A percentile compares a stretch with the other conserved stretches of the same genome.
Evolutionary conservation across 2,888 invertebrate species (phyloP).

Genomic region (Phaonia tiefii): DNA sequence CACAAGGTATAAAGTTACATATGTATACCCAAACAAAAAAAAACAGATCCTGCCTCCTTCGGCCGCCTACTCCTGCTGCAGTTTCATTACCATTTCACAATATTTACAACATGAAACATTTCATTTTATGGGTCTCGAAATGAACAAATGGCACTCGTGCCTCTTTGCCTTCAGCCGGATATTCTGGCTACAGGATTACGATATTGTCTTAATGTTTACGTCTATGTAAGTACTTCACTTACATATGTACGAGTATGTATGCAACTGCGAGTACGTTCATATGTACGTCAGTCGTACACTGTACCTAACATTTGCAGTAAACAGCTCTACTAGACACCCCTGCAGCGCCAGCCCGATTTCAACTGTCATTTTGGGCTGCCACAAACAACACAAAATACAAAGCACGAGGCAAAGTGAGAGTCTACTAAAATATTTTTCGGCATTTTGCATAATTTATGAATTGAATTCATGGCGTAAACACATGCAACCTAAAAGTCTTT

Average conservation of each 20-base stretch:
- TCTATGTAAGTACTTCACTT: conserved; percentile 71
- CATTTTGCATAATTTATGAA: conserved; percentile 70
- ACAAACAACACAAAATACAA: not conserved
- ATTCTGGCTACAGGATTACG: conserved; percentile 57
- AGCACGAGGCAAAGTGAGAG: conserved; percentile 31
- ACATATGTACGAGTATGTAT: not conserved
- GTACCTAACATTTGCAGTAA: conserved; percentile 73
- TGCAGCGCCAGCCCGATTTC: no score
- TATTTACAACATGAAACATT: conserved; percentile 77
- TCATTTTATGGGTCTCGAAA: conserved; percentile 79
- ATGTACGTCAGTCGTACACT: no score
- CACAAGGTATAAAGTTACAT: conserved; percentile 7
- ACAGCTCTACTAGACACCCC: conserved; percentile 39
- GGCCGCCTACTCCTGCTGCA: conserved; percentile 22
- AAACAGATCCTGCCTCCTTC: no score
- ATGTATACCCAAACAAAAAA: no score
- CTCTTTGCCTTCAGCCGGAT: conserved; percentile 59
- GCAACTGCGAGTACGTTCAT: conserved; percentile 51
- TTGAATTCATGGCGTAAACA: conserved; percentile 66
- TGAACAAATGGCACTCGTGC: conserved; percentile 76
- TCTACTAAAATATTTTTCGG: conserved; percentile 65
- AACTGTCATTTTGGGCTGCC: not conserved
- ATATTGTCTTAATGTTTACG: conserved; percentile 69
- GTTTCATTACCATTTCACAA: conserved; percentile 66
- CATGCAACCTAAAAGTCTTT: conserved; percentile 47